These are phyloP conservation scores for Chloropsis hardwickii DNA, from an alignment of 2,113 vertebrate species.

Conservation along the genomic window DNA sequence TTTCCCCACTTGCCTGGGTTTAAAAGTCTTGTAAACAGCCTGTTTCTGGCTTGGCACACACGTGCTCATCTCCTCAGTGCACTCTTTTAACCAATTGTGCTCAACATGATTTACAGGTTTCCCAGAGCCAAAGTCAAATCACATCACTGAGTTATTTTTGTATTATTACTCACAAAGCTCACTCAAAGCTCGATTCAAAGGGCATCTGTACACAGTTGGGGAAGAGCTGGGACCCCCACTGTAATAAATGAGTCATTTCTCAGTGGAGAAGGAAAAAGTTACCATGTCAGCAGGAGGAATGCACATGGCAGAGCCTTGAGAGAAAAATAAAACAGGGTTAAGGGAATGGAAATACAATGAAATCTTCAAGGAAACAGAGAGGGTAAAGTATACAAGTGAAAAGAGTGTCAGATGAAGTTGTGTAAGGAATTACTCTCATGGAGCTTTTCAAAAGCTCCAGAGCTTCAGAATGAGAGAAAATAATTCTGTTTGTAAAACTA, in stretches of 20 bases:
- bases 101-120: slow-evolving; percentile 56
- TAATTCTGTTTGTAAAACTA: neutral
- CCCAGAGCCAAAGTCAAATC: slow-evolving; percentile 43
- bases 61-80: neutral
- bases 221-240: slow-evolving; percentile 54
- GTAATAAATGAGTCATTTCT: slow-evolving; percentile 69
- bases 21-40: neutral
- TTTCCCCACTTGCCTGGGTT: neutral
- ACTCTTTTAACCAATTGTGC: slow-evolving; percentile 39
- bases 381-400: neutral
- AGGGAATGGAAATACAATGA: slow-evolving; percentile 1
- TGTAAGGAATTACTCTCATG: neutral
- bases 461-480: neutral
- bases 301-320: neutral
- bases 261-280: slow-evolving; percentile 48
- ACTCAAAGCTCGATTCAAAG: slow-evolving; percentile 43
- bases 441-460: neutral
- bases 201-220: slow-evolving; percentile 34
- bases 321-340: neutral
- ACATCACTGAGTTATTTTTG: slow-evolving; percentile 41
- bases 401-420: neutral
- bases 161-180: slow-evolving; percentile 66
- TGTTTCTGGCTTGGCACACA: slow-evolving; percentile 51
- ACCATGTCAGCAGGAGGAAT: slow-evolving; percentile 34
- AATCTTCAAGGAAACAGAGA: neutral